These are phyloP conservation scores for Scelioninae gen. 2 DNA, from an alignment of 2,888 invertebrate species.

Conservation along the genomic window DNA sequence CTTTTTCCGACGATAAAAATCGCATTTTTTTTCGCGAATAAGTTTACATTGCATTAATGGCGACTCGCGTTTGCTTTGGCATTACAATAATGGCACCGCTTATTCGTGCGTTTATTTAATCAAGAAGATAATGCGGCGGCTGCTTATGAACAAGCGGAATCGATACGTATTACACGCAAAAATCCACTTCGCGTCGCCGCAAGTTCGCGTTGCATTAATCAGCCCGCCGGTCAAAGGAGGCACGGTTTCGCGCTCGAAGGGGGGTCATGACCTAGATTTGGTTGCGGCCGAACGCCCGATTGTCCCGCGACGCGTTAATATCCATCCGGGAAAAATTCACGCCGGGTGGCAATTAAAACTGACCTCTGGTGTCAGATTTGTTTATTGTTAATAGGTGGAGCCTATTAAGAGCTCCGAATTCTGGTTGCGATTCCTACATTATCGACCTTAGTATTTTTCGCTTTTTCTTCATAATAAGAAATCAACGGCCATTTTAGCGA, in stretches of 20 bases:
- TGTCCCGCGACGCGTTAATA: conserved; percentile 53
- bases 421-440: too few species aligned
- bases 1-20: conserved; percentile 38
- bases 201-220: conserved; percentile 49
- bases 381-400: too few species aligned
- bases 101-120: conserved; percentile 56
- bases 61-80: conserved; percentile 39
- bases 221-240: conserved; percentile 26
- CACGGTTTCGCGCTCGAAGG: conserved; percentile 30
- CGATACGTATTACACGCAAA: conserved; percentile 57
- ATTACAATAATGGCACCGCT: conserved; percentile 46
- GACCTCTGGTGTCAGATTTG: conserved; percentile 2
- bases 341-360: conserved; percentile 23
- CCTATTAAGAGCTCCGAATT: too few species aligned
- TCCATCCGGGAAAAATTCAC: conserved; percentile 25
- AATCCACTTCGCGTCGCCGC: conserved; percentile 42
- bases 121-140: conserved; percentile 48
- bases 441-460: too few species aligned
- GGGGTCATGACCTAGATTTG: conserved; percentile 54
- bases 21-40: conserved; percentile 27
- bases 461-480: too few species aligned
- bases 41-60: conserved; percentile 49
- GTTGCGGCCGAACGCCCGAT: conserved; percentile 43
- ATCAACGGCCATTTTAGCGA: too few species aligned
- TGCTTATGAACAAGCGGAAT: conserved; percentile 42